These are phyloP conservation scores for Rhorus exstirpatorius DNA, from an alignment of 2,888 invertebrate species.

Conservation along the genomic window DNA sequence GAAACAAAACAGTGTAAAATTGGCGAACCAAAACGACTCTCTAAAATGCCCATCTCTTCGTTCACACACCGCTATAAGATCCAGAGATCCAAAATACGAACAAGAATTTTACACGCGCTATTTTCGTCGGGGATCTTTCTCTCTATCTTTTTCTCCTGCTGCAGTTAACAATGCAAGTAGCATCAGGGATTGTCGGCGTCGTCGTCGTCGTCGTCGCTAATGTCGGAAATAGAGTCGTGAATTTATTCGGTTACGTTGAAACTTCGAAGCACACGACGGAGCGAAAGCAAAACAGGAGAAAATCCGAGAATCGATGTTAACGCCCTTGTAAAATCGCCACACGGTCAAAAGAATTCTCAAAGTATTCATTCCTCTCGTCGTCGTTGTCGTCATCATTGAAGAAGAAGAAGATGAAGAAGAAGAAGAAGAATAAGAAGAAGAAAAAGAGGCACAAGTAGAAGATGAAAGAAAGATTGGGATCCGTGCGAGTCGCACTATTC, in stretches of 20 bases:
- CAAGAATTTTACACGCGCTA: constrained; percentile 49
- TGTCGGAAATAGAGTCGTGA: constrained; percentile 68
- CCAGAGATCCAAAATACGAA: constrained; percentile 49
- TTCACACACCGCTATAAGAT: constrained; percentile 47
- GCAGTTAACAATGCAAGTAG: constrained; percentile 66
- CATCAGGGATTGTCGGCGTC: constrained; percentile 49
- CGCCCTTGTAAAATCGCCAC: constrained; percentile 75
- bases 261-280: constrained; percentile 21
- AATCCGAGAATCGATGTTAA: constrained; percentile 76
- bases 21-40: constrained; percentile 54
- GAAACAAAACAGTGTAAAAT: constrained; percentile 67
- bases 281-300: constrained; percentile 48
- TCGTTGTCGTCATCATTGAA: constrained; percentile 22
- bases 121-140: constrained; percentile 58
- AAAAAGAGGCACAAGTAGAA: constrained; percentile 57
- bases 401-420: not conserved
- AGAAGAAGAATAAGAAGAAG: constrained; percentile 36
- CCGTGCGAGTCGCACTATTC: constrained; percentile 64
- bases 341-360: constrained; percentile 62
- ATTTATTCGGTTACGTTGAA: constrained; percentile 63
- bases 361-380: constrained; percentile 57
- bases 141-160: constrained; percentile 26
- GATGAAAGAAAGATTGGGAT: constrained; percentile 55
- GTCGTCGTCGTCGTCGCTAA: constrained; percentile 43
- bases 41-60: constrained; percentile 57